Percentiles rank a stretch among this genome's conserved stretches.
These are phyloP conservation scores for Chesias legatella DNA, from an alignment of 2,888 invertebrate species.

Conservation along the genomic window DNA sequence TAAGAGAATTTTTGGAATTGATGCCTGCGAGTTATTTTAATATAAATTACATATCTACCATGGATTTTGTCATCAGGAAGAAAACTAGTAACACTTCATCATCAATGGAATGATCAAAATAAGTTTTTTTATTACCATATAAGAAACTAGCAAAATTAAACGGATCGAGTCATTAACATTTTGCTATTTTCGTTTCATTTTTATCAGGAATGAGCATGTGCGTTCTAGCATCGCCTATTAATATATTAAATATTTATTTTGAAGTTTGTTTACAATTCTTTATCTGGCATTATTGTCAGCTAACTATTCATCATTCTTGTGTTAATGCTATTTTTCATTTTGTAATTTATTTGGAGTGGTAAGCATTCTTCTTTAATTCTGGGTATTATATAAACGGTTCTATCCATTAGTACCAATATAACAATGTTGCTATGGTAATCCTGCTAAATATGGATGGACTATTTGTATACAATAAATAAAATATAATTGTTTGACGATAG, in stretches of 20 bases:
- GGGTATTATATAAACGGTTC: too few species aligned
- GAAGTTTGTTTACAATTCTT: slow-evolving; percentile 33
- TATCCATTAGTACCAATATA: too few species aligned
- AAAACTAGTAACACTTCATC: neutral
- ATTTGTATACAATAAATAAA: too few species aligned
- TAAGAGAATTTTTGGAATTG: too few species aligned
- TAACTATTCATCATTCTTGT: slow-evolving; percentile 1
- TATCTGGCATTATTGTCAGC: neutral
- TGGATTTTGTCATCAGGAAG: too few species aligned
- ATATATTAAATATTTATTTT: slow-evolving; percentile 11
- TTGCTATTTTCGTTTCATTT: slow-evolving; percentile 17
- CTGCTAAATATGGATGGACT: too few species aligned
- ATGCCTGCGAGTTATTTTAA: too few species aligned
- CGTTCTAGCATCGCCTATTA: slow-evolving; percentile 28
- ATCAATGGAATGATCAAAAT: slow-evolving; percentile 10
- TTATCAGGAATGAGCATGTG: slow-evolving; percentile 55
- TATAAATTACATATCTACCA: too few species aligned
- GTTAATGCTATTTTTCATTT: neutral
- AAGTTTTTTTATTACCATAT: neutral
- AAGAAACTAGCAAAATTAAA: too few species aligned
- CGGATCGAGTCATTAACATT: neutral
- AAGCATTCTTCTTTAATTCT: too few species aligned
- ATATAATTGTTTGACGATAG: too few species aligned
- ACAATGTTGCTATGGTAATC: too few species aligned
- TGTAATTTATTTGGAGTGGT: neutral